Percentiles rank a stretch among this genome's conserved stretches.
These are phyloP conservation scores for Diadophis punctatus DNA, from an alignment of 2,113 vertebrate genomes.

Conservation along the genomic window DNA sequence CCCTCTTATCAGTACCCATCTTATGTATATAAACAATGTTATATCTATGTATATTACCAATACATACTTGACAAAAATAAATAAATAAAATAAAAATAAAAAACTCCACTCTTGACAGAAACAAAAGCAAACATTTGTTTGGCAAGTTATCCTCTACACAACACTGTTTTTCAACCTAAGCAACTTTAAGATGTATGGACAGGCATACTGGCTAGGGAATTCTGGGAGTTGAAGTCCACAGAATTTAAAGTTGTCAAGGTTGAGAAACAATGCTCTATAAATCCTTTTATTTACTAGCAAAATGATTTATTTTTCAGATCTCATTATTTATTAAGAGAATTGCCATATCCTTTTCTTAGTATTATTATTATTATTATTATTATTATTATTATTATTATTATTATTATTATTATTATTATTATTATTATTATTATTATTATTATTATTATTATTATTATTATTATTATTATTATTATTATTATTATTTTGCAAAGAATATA, in stretches of 20 bases:
- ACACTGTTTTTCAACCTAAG: not conserved
- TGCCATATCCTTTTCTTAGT: slow-evolving; percentile 13
- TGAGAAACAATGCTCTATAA: not conserved
- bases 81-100: no score
- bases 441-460: not conserved
- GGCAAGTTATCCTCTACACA: not conserved
- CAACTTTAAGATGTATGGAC: not conserved
- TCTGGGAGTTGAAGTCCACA: not conserved
- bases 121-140: slow-evolving; percentile 3
- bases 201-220: not conserved
- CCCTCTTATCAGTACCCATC: no score
- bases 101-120: not conserved
- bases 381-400: not conserved
- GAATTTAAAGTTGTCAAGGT: not conserved
- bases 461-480: not conserved
- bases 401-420: not conserved
- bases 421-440: not conserved
- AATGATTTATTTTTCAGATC: not conserved
- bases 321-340: slow-evolving; percentile 13
- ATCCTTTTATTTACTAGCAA: not conserved
- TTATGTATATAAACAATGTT: no score
- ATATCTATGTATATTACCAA: no score
- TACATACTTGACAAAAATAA: no score
- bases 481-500: not conserved
- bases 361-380: not conserved